A percentile compares a stretch with the other conserved stretches of the same genome.
Conservation (phyloP, 2,888 invertebrate species). For the Tridacna gigas region DNA sequence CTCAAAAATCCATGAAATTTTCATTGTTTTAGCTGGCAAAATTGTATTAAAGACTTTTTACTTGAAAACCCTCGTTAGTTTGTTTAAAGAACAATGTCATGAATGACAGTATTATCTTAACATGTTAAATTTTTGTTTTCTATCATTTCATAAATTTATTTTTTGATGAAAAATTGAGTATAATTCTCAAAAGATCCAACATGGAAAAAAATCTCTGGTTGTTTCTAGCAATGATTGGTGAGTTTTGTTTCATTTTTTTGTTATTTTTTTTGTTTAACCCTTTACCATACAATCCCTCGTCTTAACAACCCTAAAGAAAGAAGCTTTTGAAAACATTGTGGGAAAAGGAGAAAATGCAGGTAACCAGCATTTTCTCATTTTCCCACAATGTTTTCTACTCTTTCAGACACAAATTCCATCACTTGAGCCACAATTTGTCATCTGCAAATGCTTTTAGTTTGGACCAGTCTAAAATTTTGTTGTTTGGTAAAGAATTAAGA, state of each 20-base stretch:
- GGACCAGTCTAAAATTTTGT: too few relatives aligned
- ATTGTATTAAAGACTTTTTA: constrained; percentile 7
- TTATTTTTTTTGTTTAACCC: background rate
- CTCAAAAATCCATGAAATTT: constrained; percentile 41
- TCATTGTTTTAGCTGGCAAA: constrained; percentile 52
- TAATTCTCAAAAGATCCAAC: background rate
- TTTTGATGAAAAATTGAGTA: background rate
- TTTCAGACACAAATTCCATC: background rate
- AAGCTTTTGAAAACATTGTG: background rate
- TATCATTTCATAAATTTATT: background rate
- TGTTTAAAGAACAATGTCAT: background rate
- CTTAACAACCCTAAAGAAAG: background rate
- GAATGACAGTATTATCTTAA: background rate
- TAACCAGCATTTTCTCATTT: background rate
- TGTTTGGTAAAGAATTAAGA: too few relatives aligned
- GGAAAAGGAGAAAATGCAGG: background rate
- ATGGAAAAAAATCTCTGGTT: background rate
- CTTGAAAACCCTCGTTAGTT: background rate
- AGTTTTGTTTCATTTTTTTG: constrained; percentile 11
- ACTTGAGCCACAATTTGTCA: too few relatives aligned
- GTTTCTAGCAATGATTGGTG: background rate
- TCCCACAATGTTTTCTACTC: background rate
- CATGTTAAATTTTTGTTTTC: background rate
- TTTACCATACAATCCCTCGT: background rate
- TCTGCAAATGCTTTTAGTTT: too few relatives aligned